Evolutionary conservation across 2,888 invertebrate genomes (phyloP).

Genomic region (Hyles lineata): DNA sequence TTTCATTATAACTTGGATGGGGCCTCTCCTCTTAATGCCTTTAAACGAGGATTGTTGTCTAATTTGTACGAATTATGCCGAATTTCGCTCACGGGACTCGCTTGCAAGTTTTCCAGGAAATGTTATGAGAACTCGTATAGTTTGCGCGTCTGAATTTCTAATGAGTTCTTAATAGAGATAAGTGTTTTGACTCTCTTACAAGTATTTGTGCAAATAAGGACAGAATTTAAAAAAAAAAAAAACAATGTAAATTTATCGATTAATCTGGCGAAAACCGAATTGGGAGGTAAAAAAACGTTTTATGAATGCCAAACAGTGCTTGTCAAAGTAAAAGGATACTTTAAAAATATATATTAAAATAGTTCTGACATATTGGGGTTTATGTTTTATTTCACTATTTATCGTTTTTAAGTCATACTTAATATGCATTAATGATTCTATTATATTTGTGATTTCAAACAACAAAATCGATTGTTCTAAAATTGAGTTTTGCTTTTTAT

Average conservation of each 20-base stretch:
- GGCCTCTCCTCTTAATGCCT: constrained; percentile 74
- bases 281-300: no score
- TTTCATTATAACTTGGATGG: constrained; percentile 82
- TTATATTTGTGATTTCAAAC: no score
- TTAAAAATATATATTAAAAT: no score
- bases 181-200: background rate
- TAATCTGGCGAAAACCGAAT: no score
- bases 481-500: background rate
- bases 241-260: background rate
- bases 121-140: constrained; percentile 41
- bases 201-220: background rate
- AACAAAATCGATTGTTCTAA: no score
- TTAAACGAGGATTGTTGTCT: constrained; percentile 81
- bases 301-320: no score
- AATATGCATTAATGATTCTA: no score
- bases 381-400: no score
- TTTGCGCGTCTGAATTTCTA: constrained; percentile 35
- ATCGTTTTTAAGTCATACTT: no score
- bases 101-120: constrained; percentile 31
- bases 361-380: no score
- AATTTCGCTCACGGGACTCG: constrained; percentile 60
- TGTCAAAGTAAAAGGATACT: no score
- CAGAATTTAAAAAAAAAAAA: background rate
- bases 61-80: constrained; percentile 78
- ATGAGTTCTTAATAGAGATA: constrained; percentile 40